Percentiles rank a stretch among this genome's conserved stretches.
phyloP scores from a whole-genome alignment of 1,140 invertebrate genomes.

The Mactra quadrangularis region DNA sequence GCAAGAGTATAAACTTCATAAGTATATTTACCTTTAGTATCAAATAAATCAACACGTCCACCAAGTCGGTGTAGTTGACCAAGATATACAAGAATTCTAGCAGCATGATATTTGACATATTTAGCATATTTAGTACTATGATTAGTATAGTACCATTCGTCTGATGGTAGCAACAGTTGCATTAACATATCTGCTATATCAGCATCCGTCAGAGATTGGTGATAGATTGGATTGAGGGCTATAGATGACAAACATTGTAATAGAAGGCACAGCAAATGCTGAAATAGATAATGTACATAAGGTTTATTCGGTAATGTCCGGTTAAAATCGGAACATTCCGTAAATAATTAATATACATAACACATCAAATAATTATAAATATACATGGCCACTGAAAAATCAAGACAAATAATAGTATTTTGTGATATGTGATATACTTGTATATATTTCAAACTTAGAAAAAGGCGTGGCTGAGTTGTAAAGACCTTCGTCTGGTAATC shows the following conservation, averaged over 20 bases:
- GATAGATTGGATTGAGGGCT: constrained; percentile 86
- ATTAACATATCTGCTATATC: constrained; percentile 88
- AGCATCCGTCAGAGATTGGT: constrained; percentile 86
- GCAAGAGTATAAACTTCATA: too few relatives aligned
- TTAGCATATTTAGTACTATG: constrained; percentile 89
- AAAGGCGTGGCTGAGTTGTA: too few relatives aligned
- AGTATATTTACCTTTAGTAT: constrained; percentile 80
- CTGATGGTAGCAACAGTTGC: constrained; percentile 89
- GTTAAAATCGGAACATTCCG: background rate
- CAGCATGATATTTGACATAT: constrained; percentile 90
- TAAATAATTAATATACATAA: too few relatives aligned
- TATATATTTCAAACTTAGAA: too few relatives aligned
- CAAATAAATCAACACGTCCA: constrained; percentile 86
- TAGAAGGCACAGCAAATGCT: constrained; percentile 89
- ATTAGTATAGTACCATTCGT: constrained; percentile 91
- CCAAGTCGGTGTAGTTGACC: constrained; percentile 85
- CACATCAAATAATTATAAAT: too few relatives aligned
- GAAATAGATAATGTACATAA: constrained; percentile 64
- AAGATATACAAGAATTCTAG: constrained; percentile 87
- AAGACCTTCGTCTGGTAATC: too few relatives aligned
- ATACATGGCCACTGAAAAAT: too few relatives aligned
- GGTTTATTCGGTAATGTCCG: background rate
- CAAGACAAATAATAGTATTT: too few relatives aligned
- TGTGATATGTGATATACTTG: too few relatives aligned
- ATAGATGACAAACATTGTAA: constrained; percentile 88